These are phyloP conservation scores for Phrynosoma platyrhinos DNA, from an alignment of 2,113 vertebrate species.

Conservation along the genomic window DNA sequence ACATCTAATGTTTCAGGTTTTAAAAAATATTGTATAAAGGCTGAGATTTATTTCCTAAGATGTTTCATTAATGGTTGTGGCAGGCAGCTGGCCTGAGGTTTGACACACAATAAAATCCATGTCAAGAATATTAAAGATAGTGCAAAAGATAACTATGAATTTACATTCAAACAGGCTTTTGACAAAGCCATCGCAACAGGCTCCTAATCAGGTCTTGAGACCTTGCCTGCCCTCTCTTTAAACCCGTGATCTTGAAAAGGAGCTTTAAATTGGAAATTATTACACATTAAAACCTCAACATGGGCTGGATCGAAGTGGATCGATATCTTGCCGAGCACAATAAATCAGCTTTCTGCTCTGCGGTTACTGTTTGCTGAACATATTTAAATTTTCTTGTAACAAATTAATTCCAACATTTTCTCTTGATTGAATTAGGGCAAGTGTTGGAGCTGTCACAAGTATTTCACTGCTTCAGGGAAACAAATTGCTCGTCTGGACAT, in stretches of 20 bases:
- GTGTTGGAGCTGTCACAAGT: constrained; percentile 99
- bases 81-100: constrained; percentile 84
- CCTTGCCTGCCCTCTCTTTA: constrained; percentile 92
- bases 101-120: constrained; percentile 94
- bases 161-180: constrained; percentile 97
- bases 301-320: constrained; percentile 94
- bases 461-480: constrained; percentile 98
- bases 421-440: constrained; percentile 99
- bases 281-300: constrained; percentile 99
- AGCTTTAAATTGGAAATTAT: constrained; percentile 99
- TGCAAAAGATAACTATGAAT: constrained; percentile 92
- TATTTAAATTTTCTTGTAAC: constrained; percentile 99
- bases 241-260: constrained; percentile 97
- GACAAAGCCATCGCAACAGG: constrained; percentile 96
- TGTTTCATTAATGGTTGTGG: constrained; percentile 89
- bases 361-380: constrained; percentile 96
- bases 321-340: constrained; percentile 97
- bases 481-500: constrained; percentile 99
- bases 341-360: constrained; percentile 97
- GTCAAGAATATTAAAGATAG: constrained; percentile 94
- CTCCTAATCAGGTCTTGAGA: constrained; percentile 92
- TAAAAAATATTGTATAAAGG: constrained; percentile 84
- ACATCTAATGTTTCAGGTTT: constrained; percentile 86
- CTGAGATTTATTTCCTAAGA: constrained; percentile 89
- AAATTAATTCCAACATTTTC: constrained; percentile 99